A percentile compares a stretch with the other conserved stretches of the same genome.
phyloP scores from a whole-genome alignment of 2,113 vertebrate species.

The Sardina pilchardus region DNA sequence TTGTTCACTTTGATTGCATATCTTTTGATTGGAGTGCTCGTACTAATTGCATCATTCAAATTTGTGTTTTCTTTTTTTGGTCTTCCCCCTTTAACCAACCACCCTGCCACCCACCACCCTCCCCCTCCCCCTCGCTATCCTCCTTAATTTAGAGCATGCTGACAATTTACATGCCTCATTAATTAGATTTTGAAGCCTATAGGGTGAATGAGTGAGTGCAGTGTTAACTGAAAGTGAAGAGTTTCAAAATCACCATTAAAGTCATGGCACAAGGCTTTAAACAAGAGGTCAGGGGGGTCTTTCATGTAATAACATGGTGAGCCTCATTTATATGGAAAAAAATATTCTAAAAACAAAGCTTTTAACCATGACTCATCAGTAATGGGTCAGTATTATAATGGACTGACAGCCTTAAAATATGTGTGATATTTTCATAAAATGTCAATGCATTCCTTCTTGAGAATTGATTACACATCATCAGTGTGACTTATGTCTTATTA shows the following conservation, averaged over 20 bases:
- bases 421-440: constrained; percentile 3
- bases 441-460: not conserved
- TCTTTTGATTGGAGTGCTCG: constrained; percentile 67
- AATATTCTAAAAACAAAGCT: not conserved
- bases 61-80: constrained; percentile 23
- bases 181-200: constrained; percentile 53
- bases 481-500: not conserved
- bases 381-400: not conserved
- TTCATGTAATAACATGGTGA: not conserved
- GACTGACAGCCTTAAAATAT: not conserved
- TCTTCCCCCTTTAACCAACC: constrained; percentile 16
- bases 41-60: constrained; percentile 73
- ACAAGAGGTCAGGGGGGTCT: not conserved
- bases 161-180: constrained; percentile 63
- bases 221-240: not conserved
- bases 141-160: constrained; percentile 48
- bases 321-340: not conserved
- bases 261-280: not conserved
- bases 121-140: not conserved
- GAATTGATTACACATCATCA: not conserved
- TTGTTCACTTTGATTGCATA: constrained; percentile 69
- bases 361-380: constrained; percentile 10
- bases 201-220: not conserved
- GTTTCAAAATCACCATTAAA: not conserved
- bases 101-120: not conserved